phyloP scores from a whole-genome alignment of 2,113 vertebrate genomes.

The Naja naja region DNA sequence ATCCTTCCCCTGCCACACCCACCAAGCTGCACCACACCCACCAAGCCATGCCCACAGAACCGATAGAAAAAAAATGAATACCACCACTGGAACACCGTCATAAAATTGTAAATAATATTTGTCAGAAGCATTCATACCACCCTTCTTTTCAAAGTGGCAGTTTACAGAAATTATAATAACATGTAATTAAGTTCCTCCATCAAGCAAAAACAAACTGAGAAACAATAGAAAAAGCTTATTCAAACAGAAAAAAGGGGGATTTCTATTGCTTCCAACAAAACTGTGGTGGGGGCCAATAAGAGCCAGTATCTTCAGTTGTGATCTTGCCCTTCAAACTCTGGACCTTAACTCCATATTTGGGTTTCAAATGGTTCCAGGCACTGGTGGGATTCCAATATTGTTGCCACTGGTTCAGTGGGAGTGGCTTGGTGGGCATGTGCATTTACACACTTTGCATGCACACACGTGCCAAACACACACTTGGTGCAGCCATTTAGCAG shows the following conservation, averaged over 20 bases:
- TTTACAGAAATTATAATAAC: background rate
- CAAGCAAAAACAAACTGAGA: background rate
- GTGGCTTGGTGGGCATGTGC: no score
- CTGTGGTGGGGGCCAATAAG: background rate
- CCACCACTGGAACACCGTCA: background rate
- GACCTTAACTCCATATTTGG: background rate
- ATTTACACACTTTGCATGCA: no score
- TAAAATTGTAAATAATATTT: background rate
- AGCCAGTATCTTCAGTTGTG: background rate
- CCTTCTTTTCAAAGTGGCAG: background rate
- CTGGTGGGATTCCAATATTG: no score
- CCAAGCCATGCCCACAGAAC: no score
- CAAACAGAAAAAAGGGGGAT: background rate
- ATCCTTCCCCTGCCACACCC: no score
- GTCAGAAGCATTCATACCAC: background rate
- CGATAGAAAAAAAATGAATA: no score
- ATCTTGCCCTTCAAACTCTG: background rate
- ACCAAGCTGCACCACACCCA: no score
- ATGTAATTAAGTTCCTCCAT: background rate
- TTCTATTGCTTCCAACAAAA: background rate
- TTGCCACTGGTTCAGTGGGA: no score
- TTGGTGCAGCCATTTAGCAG: no score
- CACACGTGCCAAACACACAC: no score
- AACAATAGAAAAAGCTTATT: background rate
- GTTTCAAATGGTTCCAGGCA: background rate